Evolutionary conservation across 2,888 invertebrate genomes (phyloP).

Genomic region (Ochlodes sylvanus): DNA sequence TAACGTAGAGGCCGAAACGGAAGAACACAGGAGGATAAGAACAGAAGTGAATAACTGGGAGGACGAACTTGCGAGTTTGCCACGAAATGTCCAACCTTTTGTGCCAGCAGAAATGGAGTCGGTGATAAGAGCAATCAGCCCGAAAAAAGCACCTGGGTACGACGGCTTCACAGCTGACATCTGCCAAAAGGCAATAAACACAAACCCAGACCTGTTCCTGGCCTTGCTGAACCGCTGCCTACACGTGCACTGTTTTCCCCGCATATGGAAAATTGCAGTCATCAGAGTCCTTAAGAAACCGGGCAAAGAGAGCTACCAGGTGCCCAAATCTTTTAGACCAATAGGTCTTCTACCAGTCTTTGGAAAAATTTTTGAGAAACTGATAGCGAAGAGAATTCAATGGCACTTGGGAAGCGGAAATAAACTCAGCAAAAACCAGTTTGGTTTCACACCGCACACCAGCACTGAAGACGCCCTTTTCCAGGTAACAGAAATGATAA

Average conservation of each 20-base stretch:
- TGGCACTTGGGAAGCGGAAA: conserved; percentile 17
- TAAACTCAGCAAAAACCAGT: conserved; percentile 30
- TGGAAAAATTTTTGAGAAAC: conserved; percentile 34
- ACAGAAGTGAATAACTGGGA: background rate
- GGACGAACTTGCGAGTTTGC: too few relatives aligned
- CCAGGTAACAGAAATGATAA: conserved; percentile 9
- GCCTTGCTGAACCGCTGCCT: conserved; percentile 31
- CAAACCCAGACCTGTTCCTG: conserved; percentile 5
- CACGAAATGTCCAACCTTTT: too few relatives aligned
- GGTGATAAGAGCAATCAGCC: background rate
- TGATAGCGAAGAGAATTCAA: conserved; percentile 14
- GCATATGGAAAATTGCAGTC: conserved; percentile 25
- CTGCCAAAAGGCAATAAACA: background rate
- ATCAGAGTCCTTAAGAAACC: conserved; percentile 30
- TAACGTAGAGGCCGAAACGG: background rate
- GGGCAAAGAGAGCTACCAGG: conserved; percentile 13
- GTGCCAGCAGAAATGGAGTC: background rate
- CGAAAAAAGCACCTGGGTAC: conserved; percentile 26
- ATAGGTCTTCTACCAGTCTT: conserved; percentile 30
- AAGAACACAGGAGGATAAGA: background rate
- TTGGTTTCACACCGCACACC: conserved; percentile 27
- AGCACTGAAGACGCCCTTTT: conserved; percentile 25
- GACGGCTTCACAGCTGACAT: conserved; percentile 37
- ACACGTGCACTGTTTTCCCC: background rate
- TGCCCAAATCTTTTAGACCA: conserved; percentile 22